phyloP scores from a whole-genome alignment of 2,888 invertebrate species.

The Marronus borbonicus region DNA sequence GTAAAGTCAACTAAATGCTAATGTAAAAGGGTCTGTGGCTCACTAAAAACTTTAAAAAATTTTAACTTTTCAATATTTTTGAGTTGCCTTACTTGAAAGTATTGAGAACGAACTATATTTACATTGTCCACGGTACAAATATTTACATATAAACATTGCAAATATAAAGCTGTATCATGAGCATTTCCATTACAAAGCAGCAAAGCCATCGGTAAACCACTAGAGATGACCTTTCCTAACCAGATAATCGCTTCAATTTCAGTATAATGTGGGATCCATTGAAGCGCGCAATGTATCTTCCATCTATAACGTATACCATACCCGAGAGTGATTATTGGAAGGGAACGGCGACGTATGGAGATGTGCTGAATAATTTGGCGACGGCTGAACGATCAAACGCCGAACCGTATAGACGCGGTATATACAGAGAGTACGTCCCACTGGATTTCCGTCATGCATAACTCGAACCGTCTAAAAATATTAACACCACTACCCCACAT shows the following conservation, averaged over 20 bases:
- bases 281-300: constrained; percentile 22
- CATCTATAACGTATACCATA: not conserved
- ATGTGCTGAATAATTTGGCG: constrained; percentile 39
- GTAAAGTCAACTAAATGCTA: too few species aligned
- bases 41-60: too few species aligned
- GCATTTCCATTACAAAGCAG: not conserved
- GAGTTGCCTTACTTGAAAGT: too few species aligned
- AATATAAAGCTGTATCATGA: not conserved
- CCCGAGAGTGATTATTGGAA: not conserved
- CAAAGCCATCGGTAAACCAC: too few species aligned
- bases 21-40: too few species aligned
- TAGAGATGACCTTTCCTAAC: constrained; percentile 27
- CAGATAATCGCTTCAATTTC: constrained; percentile 22
- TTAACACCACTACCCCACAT: constrained; percentile 46
- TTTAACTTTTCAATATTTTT: too few species aligned
- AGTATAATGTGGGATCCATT: constrained; percentile 23
- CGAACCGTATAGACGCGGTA: constrained; percentile 31
- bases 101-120: too few species aligned
- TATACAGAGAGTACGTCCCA: constrained; percentile 29
- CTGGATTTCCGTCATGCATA: constrained; percentile 38
- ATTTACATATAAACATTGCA: too few species aligned
- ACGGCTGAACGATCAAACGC: constrained; percentile 42
- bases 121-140: too few species aligned
- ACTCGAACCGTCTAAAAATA: constrained; percentile 40
- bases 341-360: constrained; percentile 2